Evolutionary conservation across 2,888 invertebrate genomes (phyloP).

Genomic region (Antheraea assamensis): DNA sequence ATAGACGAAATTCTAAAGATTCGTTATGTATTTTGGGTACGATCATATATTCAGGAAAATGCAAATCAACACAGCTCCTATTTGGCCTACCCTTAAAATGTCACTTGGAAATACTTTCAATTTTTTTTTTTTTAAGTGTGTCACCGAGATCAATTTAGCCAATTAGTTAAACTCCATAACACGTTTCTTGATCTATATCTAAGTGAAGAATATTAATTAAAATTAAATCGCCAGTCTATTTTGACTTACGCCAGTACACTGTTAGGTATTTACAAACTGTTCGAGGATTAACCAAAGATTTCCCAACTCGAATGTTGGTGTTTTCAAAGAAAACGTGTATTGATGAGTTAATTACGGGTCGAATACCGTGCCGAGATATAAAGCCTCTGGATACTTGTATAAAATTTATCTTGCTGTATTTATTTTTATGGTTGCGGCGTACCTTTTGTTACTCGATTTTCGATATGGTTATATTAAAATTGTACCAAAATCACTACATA

Average conservation of each 20-base stretch:
- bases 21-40: too few relatives aligned
- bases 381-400: not conserved
- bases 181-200: not conserved
- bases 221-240: conserved; percentile 14
- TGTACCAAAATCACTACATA: too few relatives aligned
- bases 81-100: too few relatives aligned
- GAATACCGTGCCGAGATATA: conserved; percentile 31
- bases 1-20: too few relatives aligned
- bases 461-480: too few relatives aligned
- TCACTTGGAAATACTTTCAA: too few relatives aligned
- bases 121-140: too few relatives aligned
- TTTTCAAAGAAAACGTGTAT: conserved; percentile 65
- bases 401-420: not conserved
- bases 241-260: conserved; percentile 34
- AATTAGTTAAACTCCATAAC: too few relatives aligned
- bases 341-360: conserved; percentile 65
- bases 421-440: not conserved
- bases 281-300: conserved; percentile 55
- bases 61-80: too few relatives aligned
- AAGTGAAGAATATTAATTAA: not conserved
- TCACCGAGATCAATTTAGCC: too few relatives aligned
- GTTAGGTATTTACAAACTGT: conserved; percentile 49
- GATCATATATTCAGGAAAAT: too few relatives aligned
- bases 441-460: not conserved
- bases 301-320: conserved; percentile 45